Percentiles rank a stretch among this genome's conserved stretches.
phyloP scores from a whole-genome alignment of 2,113 vertebrate species.

The Phasianus colchicus region DNA sequence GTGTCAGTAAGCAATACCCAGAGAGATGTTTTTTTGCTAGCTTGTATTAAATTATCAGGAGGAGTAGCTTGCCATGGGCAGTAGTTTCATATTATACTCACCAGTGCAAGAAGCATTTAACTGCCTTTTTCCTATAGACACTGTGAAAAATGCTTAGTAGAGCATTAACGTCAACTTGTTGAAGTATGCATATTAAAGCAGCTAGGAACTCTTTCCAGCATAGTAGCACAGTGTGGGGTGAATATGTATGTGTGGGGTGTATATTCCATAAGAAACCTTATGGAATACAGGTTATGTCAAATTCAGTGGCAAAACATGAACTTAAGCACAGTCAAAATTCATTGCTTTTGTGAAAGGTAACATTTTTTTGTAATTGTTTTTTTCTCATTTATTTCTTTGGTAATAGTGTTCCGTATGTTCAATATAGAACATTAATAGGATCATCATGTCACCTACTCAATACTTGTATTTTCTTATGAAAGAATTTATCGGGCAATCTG shows the following conservation, averaged over 20 bases:
- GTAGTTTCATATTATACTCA: background rate
- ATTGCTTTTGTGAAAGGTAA: background rate
- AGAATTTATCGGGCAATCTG: background rate
- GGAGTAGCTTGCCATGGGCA: background rate
- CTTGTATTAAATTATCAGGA: background rate
- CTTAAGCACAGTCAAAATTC: background rate
- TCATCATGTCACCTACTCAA: fast-evolving
- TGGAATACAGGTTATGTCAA: background rate
- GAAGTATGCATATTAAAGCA: background rate
- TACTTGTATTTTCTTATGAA: background rate
- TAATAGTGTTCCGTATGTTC: background rate
- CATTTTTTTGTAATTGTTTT: background rate
- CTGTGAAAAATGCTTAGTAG: background rate
- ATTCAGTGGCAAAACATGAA: background rate
- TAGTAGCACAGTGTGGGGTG: fast-evolving
- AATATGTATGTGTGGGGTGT: too few species aligned
- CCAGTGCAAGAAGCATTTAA: background rate
- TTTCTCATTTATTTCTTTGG: background rate
- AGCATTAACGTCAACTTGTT: background rate
- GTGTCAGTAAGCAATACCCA: background rate
- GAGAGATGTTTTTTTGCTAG: background rate
- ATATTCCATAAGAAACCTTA: background rate
- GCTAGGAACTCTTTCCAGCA: background rate
- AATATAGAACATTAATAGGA: background rate
- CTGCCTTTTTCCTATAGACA: background rate